These are phyloP conservation scores for Gortyna flavago DNA, from an alignment of 2,888 invertebrate genomes.

Conservation along the genomic window DNA sequence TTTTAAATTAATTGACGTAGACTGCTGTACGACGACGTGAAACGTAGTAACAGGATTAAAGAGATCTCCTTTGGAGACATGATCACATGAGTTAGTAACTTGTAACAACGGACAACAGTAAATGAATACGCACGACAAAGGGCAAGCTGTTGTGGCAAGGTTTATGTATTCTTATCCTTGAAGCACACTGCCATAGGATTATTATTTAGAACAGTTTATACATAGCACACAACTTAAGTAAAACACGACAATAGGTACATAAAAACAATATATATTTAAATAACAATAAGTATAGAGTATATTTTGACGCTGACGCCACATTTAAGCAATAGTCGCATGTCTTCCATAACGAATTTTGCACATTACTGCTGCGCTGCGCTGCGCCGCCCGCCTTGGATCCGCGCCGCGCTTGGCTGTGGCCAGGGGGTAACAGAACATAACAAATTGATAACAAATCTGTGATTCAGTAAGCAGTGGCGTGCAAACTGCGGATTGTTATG, in stretches of 20 bases:
- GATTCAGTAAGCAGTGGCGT: not conserved
- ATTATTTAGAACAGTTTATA: not conserved
- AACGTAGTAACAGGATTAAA: not conserved
- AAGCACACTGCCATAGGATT: not conserved
- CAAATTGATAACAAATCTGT: no score
- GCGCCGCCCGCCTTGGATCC: fast-evolving
- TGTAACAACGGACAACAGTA: no score
- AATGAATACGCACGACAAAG: not conserved
- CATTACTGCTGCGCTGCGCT: not conserved
- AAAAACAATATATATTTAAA: slow-evolving; percentile 28
- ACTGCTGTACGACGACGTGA: not conserved
- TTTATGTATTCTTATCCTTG: not conserved
- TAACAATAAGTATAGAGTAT: slow-evolving; percentile 23
- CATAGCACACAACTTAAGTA: not conserved
- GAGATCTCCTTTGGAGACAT: not conserved
- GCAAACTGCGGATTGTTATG: not conserved
- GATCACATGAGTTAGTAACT: not conserved
- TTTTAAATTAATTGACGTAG: not conserved
- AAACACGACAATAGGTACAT: slow-evolving; percentile 8
- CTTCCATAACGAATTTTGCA: not conserved
- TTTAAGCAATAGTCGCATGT: slow-evolving; percentile 1
- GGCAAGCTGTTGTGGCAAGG: not conserved
- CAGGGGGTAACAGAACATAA: not conserved
- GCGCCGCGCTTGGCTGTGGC: no score
- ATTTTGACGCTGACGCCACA: slow-evolving; percentile 21